Percentiles rank a stretch among this genome's conserved stretches.
Conservation (phyloP, 1,140 invertebrate genomes). For the Drosophila gunungcola region DNA sequence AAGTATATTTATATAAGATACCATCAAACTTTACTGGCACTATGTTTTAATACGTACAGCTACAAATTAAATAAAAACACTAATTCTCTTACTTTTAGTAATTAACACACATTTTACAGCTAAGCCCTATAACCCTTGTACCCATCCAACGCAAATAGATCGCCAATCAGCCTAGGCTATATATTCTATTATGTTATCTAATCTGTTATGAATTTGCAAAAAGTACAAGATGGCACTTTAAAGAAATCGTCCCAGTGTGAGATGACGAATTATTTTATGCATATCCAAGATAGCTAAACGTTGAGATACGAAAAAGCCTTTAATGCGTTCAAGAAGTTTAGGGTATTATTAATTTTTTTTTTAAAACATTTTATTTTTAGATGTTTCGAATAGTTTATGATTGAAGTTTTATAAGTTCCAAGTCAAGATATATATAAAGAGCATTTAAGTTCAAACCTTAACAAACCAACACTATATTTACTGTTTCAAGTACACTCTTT, state of each 20-base stretch:
- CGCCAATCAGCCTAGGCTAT: conserved; percentile 24
- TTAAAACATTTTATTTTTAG: background rate
- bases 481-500: background rate
- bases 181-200: conserved; percentile 44
- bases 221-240: conserved; percentile 20
- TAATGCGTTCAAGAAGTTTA: conserved; percentile 5
- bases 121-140: conserved; percentile 38
- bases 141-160: conserved; percentile 37
- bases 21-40: no score
- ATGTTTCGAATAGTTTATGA: no score
- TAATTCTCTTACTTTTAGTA: background rate
- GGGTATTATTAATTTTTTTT: background rate
- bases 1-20: no score
- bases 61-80: conserved; percentile 1
- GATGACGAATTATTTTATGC: conserved; percentile 26
- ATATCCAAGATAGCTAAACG: conserved; percentile 19
- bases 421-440: background rate
- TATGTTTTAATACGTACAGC: no score
- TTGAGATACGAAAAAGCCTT: conserved; percentile 2
- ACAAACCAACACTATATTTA: background rate
- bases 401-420: background rate
- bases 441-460: no score
- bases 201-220: conserved; percentile 34
- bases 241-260: conserved; percentile 24
- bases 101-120: conserved; percentile 13